Base-by-base conservation (phyloP, 2,888 invertebrate species). In the Invenusta paracnida region DNA sequence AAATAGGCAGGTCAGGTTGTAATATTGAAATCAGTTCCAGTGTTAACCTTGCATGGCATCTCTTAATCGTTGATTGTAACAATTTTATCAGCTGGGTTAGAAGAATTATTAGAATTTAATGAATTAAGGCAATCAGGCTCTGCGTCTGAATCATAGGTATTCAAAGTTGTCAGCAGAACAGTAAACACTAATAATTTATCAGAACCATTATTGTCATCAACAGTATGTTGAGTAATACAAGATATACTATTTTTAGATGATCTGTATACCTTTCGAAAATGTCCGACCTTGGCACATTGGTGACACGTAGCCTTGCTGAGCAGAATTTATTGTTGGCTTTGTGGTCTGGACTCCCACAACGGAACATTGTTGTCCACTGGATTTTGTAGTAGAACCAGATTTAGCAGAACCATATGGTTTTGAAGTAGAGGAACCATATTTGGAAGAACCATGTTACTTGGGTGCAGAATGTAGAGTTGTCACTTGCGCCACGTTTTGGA, bases 21-120 rank as follows among this genome's bases (percentile, higher is more conserved):
- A 29, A 82, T 30, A 82, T 82, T 82, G 31, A 82, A 11, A 30
- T 82, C 82, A 30, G 82, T 23, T 82, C 82, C 82, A 30, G 82
- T 82, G 31, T 82, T 29, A 73, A 73, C 73, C 17, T 73, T 73
- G 73, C 73, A 73, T 23, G 23, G 73, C 2, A 73, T 73, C 73
- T 73, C 73, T 73, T 73, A 13, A 73, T 25, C 27, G 27, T 73
- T 73, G 73, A 73, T 73, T 73, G 27, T 13, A 73, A 73, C 73
- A 73, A 73, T 73, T 73, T 73, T 73, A 73, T 73, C 27, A 73
- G 23, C 17, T 73, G 73, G 73, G 27, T 73, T 73, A 73, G 27
- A 73, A 73, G 73, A 73, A 73, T 2, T 73, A 73, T 73, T 73
- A 23, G 73, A n/a, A 73, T 73, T 73, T 73, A 73, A 13, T 23